Evolutionary conservation across 1,140 invertebrate species (phyloP).

Genomic region (Polypedilum pembai): DNA sequence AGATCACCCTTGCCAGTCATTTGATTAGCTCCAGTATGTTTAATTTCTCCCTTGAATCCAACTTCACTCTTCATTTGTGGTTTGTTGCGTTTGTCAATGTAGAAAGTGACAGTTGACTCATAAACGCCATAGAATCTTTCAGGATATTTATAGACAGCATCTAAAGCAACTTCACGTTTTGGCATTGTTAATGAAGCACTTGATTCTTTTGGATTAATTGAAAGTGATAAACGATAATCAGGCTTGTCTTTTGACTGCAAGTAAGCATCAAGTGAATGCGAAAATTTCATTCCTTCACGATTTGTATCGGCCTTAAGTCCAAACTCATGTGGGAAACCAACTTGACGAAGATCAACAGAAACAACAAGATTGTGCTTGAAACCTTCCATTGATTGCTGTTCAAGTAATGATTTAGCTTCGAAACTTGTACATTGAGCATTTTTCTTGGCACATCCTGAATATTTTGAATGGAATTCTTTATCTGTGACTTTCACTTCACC

Average conservation of each 20-base stretch:
- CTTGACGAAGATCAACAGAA: constrained; percentile 58
- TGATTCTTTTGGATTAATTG: constrained; percentile 51
- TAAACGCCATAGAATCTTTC: constrained; percentile 41
- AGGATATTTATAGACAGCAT: constrained; percentile 45
- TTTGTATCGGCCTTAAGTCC: constrained; percentile 56
- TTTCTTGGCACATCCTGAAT: constrained; percentile 66
- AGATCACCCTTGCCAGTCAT: constrained; percentile 49
- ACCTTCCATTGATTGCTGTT: constrained; percentile 35
- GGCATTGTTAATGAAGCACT: constrained; percentile 55
- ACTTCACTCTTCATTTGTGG: constrained; percentile 56
- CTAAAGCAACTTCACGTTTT: constrained; percentile 53
- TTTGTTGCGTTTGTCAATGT: constrained; percentile 60
- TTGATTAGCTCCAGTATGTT: constrained; percentile 44
- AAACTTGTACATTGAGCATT: constrained; percentile 61
- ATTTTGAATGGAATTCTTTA: constrained; percentile 57
- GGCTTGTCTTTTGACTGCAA: constrained; percentile 56
- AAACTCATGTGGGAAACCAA: constrained; percentile 62
- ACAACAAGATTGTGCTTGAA: constrained; percentile 50
- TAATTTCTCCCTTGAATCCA: constrained; percentile 45
- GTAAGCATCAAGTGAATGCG: constrained; percentile 60
- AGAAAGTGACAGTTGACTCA: constrained; percentile 49
- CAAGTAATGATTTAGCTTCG: constrained; percentile 50
- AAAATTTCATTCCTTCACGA: constrained; percentile 49
- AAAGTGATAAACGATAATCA: constrained; percentile 60
- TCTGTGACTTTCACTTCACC: constrained; percentile 60